Percentiles rank a stretch among this genome's conserved stretches.
Evolutionary conservation across 2,888 invertebrate genomes (phyloP).

Genomic region (Abrostola tripartita): DNA sequence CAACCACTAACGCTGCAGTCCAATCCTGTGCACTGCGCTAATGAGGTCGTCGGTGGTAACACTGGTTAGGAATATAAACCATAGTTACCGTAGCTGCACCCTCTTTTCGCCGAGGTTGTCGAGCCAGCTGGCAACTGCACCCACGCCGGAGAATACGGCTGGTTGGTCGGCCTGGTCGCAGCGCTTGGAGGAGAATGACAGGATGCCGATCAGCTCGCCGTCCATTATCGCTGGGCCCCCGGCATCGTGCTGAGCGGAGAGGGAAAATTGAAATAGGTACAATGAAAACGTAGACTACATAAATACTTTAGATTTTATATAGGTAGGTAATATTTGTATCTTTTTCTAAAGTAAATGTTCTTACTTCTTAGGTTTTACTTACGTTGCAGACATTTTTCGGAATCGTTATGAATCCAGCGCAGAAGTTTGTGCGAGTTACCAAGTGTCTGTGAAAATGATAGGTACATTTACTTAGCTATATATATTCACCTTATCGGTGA

Average conservation of each 20-base stretch:
- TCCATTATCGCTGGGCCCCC: conserved; percentile 81
- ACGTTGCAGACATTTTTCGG: conserved; percentile 83
- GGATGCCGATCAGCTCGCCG: conserved; percentile 72
- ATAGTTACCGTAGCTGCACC: conserved; percentile 55
- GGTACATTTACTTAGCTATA: no score
- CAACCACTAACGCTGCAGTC: no score
- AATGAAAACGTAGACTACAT: no score
- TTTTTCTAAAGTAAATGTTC: no score
- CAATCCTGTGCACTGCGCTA: no score
- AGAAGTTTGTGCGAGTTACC: conserved; percentile 79
- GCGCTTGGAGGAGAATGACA: conserved; percentile 80
- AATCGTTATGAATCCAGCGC: conserved; percentile 79
- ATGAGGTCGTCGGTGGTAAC: not conserved
- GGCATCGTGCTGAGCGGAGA: conserved; percentile 81
- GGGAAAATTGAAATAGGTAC: no score
- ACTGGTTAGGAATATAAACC: not conserved
- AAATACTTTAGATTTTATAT: no score
- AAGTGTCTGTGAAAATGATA: conserved; percentile 74
- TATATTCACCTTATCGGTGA: no score
- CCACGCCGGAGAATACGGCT: conserved; percentile 78
- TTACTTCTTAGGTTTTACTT: conserved; percentile 52
- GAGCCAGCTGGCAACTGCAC: conserved; percentile 72
- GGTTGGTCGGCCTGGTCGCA: conserved; percentile 81
- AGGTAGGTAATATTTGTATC: no score
- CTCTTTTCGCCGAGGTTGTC: conserved; percentile 62